phyloP scores from a whole-genome alignment of 2,888 invertebrate species.

The Anaspis maculata region DNA sequence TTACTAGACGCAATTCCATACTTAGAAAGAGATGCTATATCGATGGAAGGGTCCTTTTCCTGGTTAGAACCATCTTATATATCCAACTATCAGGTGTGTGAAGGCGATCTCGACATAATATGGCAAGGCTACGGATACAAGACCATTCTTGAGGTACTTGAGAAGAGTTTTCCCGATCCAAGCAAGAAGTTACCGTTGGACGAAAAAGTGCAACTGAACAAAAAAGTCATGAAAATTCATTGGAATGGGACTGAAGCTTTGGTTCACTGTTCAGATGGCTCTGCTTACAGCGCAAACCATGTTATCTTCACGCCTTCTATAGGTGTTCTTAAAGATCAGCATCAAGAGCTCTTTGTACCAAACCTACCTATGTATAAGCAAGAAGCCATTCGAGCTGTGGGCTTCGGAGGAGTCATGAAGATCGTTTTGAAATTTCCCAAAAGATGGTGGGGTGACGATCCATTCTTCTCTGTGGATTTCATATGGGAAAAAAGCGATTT shows the following conservation, averaged over 20 bases:
- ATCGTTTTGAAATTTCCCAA: constrained; percentile 19
- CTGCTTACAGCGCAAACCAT: constrained; percentile 47
- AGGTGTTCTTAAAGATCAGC: constrained; percentile 22
- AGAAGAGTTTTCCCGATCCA: constrained; percentile 33
- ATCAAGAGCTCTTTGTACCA: constrained; percentile 20
- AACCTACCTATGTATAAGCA: constrained; percentile 18
- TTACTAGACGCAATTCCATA: too few relatives aligned
- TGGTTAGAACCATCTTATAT: too few relatives aligned
- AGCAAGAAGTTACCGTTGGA: constrained; percentile 19
- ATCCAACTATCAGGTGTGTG: too few relatives aligned
- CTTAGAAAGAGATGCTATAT: too few relatives aligned
- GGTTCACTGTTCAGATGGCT: constrained; percentile 35
- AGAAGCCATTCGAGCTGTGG: constrained; percentile 21
- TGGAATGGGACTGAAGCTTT: constrained; percentile 1
- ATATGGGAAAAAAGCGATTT: constrained; percentile 22
- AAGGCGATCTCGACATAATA: too few relatives aligned
- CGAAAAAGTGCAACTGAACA: constrained; percentile 20
- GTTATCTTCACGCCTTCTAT: constrained; percentile 51
- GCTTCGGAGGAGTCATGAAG: constrained; percentile 24
- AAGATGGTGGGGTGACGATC: constrained; percentile 19
- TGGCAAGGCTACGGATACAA: constrained; percentile 66
- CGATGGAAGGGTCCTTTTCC: too few relatives aligned
- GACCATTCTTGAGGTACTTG: constrained; percentile 55
- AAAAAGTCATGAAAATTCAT: too few relatives aligned
- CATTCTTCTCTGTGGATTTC: constrained; percentile 10